Conservation (phyloP, 2,797 vertebrate genomes). For the Parambassis ranga region DNA sequence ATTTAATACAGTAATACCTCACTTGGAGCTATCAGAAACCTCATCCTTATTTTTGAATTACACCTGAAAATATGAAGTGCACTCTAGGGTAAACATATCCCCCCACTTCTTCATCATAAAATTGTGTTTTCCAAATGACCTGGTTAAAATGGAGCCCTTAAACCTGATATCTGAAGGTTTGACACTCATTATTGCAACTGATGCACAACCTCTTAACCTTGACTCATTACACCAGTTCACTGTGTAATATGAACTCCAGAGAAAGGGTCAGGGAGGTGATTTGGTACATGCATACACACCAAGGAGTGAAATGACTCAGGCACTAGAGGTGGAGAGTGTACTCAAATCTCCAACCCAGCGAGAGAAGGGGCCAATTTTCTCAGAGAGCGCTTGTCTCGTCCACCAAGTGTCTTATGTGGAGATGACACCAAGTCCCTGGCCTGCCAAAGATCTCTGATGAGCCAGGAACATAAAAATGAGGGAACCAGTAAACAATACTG, state of each 20-base stretch:
- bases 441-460: slow-evolving; percentile 46
- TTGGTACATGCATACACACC: slow-evolving; percentile 19
- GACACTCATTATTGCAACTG: slow-evolving; percentile 29
- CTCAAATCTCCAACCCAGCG: slow-evolving; percentile 47
- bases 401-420: slow-evolving; percentile 30
- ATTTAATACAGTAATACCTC: background rate
- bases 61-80: slow-evolving; percentile 18
- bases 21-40: background rate
- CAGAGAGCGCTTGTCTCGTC: slow-evolving; percentile 42
- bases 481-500: slow-evolving; percentile 34
- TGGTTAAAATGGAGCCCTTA: slow-evolving; percentile 22
- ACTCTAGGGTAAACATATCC: background rate
- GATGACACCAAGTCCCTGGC: slow-evolving; percentile 41
- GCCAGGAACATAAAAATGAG: slow-evolving; percentile 17
- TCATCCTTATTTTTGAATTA: slow-evolving; percentile 8
- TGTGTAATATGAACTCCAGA: slow-evolving; percentile 36
- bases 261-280: slow-evolving; percentile 21
- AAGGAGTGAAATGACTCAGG: slow-evolving; percentile 31
- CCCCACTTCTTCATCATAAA: slow-evolving; percentile 14
- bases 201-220: slow-evolving; percentile 44
- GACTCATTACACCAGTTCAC: slow-evolving; percentile 40
- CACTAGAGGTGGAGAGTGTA: slow-evolving; percentile 47
- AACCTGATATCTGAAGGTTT: slow-evolving; percentile 20
- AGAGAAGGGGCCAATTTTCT: slow-evolving; percentile 57
- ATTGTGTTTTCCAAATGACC: slow-evolving; percentile 11